Conservation (phyloP, 2,113 vertebrate genomes). For the Macquaria australasica region DNA sequence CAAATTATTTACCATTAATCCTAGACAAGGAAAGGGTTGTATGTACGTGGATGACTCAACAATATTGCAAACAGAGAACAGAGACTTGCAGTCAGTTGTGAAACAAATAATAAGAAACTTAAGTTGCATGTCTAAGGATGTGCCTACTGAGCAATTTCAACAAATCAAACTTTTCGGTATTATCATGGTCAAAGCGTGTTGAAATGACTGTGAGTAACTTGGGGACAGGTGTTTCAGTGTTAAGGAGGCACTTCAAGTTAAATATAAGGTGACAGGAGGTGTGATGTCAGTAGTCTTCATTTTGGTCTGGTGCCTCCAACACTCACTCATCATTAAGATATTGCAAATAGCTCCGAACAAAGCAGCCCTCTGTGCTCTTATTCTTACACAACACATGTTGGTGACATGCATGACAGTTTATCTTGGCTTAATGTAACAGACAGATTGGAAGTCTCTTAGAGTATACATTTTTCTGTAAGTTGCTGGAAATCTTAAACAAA, state of each 20-base stretch:
- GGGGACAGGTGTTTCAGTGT: too few relatives aligned
- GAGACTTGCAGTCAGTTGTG: neutral
- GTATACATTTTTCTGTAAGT: neutral
- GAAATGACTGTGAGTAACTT: too few relatives aligned
- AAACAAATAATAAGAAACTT: neutral
- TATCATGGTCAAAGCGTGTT: too few relatives aligned
- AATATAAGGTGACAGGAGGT: neutral
- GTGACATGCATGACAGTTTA: neutral
- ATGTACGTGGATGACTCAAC: neutral
- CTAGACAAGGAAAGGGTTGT: neutral
- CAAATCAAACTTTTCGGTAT: neutral
- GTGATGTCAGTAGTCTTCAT: neutral
- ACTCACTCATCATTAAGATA: neutral
- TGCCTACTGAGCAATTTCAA: neutral
- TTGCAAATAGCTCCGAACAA: too few relatives aligned
- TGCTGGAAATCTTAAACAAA: neutral
- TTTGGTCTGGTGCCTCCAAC: neutral
- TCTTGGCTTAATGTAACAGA: neutral
- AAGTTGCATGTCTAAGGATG: too few relatives aligned
- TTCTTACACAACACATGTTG: neutral
- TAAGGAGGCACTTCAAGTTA: neutral
- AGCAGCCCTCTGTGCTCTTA: too few relatives aligned
- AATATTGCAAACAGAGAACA: neutral
- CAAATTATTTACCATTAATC: neutral
- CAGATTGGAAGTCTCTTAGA: neutral